Conservation (phyloP, 1,140 invertebrate genomes). For the Triops cancriformis region DNA sequence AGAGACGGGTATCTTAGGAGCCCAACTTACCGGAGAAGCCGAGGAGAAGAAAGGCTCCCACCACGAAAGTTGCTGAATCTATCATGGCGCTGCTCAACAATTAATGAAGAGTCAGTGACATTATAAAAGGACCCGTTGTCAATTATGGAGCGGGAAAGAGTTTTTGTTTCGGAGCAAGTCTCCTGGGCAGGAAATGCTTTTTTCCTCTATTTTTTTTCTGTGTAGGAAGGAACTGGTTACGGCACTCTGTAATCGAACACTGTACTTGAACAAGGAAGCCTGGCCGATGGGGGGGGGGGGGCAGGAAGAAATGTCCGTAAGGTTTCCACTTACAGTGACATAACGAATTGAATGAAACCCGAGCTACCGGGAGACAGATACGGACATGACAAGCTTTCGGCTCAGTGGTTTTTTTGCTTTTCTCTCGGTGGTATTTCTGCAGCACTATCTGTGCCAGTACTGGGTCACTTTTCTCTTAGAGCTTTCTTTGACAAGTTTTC, state of each 20-base stretch:
- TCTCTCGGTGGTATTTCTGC: too few species aligned
- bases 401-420: background rate
- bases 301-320: background rate
- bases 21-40: background rate
- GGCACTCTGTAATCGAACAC: too few species aligned
- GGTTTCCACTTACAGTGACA: background rate
- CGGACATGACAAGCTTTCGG: background rate
- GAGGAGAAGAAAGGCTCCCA: background rate
- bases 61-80: slow-evolving; percentile 1
- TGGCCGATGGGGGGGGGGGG: too few species aligned
- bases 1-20: background rate
- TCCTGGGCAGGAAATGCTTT: too few species aligned
- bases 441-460: too few species aligned
- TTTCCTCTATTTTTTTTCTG: too few species aligned
- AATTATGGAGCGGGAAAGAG: background rate
- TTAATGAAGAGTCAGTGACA: slow-evolving; percentile 11
- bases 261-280: too few species aligned
- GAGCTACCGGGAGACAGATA: background rate
- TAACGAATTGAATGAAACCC: too few species aligned
- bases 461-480: too few species aligned
- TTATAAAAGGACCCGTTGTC: background rate
- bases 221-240: too few species aligned
- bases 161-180: background rate
- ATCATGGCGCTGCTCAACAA: background rate
- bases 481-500: too few species aligned